A percentile compares a stretch with the other conserved stretches of the same genome.
Evolutionary conservation across 64 coral and sea anemone genomes (phyloP).

Genomic region (Montipora capricornis): DNA sequence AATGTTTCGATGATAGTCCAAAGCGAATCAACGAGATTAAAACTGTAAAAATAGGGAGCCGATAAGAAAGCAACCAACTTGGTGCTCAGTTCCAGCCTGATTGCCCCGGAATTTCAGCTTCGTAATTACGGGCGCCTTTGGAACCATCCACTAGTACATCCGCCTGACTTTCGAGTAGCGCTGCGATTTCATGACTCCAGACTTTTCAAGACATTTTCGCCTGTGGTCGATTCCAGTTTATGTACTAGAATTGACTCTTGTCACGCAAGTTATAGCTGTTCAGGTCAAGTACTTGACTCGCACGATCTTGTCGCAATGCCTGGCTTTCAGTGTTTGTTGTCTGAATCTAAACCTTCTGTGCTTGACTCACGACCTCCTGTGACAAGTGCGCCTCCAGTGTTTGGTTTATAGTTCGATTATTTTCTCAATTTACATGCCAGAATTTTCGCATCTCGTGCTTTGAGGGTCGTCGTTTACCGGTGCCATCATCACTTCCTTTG

Average conservation of each 20-base stretch:
- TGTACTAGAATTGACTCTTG: background rate
- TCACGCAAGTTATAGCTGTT: background rate
- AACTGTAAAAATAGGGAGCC: too few species aligned
- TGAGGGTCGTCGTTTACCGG: background rate
- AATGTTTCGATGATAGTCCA: too few species aligned
- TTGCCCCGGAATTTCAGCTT: constrained; percentile 7
- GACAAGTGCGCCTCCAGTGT: background rate
- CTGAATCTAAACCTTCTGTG: too few species aligned
- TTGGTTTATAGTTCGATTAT: background rate
- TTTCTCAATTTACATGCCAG: constrained; percentile 7
- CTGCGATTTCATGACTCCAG: background rate
- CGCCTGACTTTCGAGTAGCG: constrained; percentile 3
- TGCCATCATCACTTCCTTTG: background rate
- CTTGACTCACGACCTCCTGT: too few species aligned
- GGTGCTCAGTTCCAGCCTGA: background rate
- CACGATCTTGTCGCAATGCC: background rate
- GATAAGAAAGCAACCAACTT: background rate
- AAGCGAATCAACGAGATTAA: too few species aligned
- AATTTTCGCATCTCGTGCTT: constrained; percentile 7
- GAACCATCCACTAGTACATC: background rate
- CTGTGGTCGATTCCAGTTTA: background rate
- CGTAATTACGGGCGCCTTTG: background rate
- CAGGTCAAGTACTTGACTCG: background rate
- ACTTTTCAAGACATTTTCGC: background rate
- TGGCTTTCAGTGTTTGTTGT: background rate